A percentile compares a stretch with the other conserved stretches of the same genome.
phyloP scores from a whole-genome alignment of 2,113 vertebrate species.

The Reinhardtius hippoglossoides region DNA sequence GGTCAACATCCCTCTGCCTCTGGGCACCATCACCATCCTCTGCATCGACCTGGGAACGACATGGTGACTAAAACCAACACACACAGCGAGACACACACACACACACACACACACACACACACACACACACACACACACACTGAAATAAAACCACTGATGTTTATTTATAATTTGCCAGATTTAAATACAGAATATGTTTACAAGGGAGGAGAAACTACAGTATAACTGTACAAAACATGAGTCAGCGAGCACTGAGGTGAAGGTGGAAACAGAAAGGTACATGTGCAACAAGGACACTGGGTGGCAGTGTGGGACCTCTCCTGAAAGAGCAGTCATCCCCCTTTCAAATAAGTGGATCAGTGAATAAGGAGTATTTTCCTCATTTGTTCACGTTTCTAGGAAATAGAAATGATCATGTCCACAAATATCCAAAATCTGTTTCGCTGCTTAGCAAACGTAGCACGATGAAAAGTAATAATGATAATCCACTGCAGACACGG shows the following conservation, averaged over 20 bases:
- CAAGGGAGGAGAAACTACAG: too few species aligned
- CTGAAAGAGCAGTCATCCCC: not conserved
- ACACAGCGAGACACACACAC: too few species aligned
- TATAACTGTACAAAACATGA: not conserved
- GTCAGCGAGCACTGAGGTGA: not conserved
- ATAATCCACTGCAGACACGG: not conserved
- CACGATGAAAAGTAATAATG: not conserved
- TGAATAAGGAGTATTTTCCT: not conserved
- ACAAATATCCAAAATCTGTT: not conserved
- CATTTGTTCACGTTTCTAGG: not conserved
- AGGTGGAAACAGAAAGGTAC: not conserved
- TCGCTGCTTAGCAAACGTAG: not conserved
- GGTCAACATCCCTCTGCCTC: constrained; percentile 92
- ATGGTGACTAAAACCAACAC: constrained; percentile 83
- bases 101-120: too few species aligned
- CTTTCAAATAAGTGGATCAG: not conserved
- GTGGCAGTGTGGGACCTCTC: constrained; percentile 35
- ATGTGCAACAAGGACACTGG: not conserved
- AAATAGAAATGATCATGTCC: not conserved
- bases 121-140: too few species aligned
- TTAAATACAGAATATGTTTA: too few species aligned
- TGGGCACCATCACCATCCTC: constrained; percentile 94
- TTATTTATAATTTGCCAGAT: not conserved
- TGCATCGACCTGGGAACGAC: constrained; percentile 95
- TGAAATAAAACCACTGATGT: not conserved